Percentiles rank a stretch among this genome's conserved stretches.
Conservation (phyloP, 1,140 invertebrate species). For the Hypsibius dujardini region DNA sequence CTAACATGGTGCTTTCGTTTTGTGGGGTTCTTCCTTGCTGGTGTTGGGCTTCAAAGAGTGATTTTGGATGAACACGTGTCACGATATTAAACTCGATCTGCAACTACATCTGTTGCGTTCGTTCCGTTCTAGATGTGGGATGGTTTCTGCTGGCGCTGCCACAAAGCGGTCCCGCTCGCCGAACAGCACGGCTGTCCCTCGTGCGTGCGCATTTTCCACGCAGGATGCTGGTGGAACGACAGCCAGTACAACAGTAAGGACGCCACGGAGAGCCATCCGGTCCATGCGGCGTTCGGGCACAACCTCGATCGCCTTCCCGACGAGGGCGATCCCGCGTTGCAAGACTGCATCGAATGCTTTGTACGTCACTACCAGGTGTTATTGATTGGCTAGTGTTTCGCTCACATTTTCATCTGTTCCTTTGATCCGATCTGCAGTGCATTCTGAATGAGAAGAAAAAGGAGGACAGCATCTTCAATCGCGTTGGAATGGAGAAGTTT, state of each 20-base stretch:
- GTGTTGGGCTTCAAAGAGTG: too few species aligned
- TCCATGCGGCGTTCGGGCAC: not conserved
- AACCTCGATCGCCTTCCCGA: not conserved
- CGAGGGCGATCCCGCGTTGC: not conserved
- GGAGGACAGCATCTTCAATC: slow-evolving; percentile 5
- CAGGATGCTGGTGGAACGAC: not conserved
- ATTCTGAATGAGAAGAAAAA: not conserved
- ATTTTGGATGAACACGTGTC: too few species aligned
- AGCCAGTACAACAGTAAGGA: not conserved
- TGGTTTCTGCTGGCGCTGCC: slow-evolving; percentile 16
- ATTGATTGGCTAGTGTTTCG: not conserved
- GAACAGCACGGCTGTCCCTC: slow-evolving; percentile 8
- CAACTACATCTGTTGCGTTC: too few species aligned
- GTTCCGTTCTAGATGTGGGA: not conserved
- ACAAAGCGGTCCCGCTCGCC: not conserved
- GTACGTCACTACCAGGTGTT: not conserved
- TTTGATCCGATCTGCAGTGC: not conserved
- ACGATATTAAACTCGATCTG: too few species aligned
- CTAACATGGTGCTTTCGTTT: too few species aligned
- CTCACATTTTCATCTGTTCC: not conserved
- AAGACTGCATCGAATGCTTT: slow-evolving; percentile 4
- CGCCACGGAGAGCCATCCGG: not conserved
- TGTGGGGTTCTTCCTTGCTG: too few species aligned
- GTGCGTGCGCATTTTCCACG: slow-evolving; percentile 3
- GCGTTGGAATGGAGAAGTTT: not conserved